Conservation (phyloP, 2,113 vertebrate genomes). For the Aramus guarauna region DNA sequence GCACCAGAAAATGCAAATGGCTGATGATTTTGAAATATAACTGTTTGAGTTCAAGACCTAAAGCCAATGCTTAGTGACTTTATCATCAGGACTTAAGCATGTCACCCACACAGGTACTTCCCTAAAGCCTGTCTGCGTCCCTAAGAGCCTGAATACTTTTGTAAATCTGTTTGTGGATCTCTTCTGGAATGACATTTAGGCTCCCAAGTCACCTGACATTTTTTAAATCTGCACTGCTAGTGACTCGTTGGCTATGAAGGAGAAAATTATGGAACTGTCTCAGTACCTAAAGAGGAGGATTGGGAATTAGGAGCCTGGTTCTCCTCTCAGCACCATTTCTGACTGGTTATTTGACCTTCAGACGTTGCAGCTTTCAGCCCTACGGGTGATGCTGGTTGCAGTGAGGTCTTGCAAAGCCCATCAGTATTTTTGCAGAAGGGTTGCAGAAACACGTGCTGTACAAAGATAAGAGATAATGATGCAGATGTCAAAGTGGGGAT, state of each 20-base stretch:
- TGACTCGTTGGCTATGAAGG: not conserved
- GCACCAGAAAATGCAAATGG: not conserved
- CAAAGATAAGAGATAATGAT: not conserved
- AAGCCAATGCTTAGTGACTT: not conserved
- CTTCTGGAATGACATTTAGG: not conserved
- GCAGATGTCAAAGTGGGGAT: not conserved
- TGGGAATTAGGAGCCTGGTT: not conserved
- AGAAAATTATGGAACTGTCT: not conserved
- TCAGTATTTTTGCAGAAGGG: not conserved
- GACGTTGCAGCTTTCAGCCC: not conserved
- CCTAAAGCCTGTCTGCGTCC: not conserved
- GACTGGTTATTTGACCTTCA: not conserved
- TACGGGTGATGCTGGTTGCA: not conserved
- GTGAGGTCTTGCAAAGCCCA: not conserved
- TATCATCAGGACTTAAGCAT: not conserved
- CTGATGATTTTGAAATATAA: not conserved
- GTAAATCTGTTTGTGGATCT: not conserved
- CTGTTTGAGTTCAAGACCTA: not conserved
- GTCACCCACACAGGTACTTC: not conserved
- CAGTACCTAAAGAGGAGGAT: not conserved
- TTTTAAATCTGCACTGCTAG: not conserved
- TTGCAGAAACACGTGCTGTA: accelerated
- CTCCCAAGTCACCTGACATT: not conserved
- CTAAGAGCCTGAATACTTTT: not conserved
- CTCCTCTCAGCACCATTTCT: not conserved